Percentiles rank a stretch among this genome's conserved stretches.
phyloP scores from a whole-genome alignment of 2,888 invertebrate genomes.

The Pyralis farinalis region DNA sequence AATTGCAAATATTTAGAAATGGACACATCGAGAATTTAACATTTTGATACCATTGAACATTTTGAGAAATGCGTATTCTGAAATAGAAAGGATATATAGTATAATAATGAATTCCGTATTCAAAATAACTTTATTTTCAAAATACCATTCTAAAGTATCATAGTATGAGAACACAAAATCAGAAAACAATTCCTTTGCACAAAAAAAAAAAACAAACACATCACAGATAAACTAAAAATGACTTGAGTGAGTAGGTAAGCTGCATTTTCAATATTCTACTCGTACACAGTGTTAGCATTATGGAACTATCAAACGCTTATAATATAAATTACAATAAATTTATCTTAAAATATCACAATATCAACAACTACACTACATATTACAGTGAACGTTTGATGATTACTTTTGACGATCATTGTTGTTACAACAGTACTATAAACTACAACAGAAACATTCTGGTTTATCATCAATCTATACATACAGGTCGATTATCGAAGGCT shows the following conservation, averaged over 20 bases:
- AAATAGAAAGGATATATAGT: too few relatives aligned
- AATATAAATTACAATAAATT: slow-evolving; percentile 36
- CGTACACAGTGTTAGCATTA: slow-evolving; percentile 43
- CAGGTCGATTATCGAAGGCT: too few relatives aligned
- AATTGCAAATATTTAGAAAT: too few relatives aligned
- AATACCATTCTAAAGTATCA: slow-evolving; percentile 48
- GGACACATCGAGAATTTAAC: too few relatives aligned
- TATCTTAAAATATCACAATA: slow-evolving; percentile 77
- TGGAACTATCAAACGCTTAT: slow-evolving; percentile 43
- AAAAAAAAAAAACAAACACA: slow-evolving; percentile 59
- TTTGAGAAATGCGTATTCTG: too few relatives aligned
- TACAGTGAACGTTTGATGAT: slow-evolving; percentile 34
- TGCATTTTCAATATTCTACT: slow-evolving; percentile 27
- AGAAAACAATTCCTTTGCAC: slow-evolving; percentile 65
- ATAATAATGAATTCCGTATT: slow-evolving; percentile 39
- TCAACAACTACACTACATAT: slow-evolving; percentile 59
- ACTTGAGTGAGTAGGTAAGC: slow-evolving; percentile 45
- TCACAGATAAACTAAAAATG: slow-evolving; percentile 64
- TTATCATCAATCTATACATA: too few relatives aligned
- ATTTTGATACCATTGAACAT: too few relatives aligned
- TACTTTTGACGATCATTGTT: slow-evolving; percentile 16
- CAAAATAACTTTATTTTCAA: slow-evolving; percentile 73
- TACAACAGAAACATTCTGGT: slow-evolving; percentile 4
- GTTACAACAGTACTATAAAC: neutral
- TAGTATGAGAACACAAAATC: slow-evolving; percentile 49